Base-by-base conservation (phyloP, 2,888 invertebrate genomes). In the Ramazzottius varieornatus region DNA sequence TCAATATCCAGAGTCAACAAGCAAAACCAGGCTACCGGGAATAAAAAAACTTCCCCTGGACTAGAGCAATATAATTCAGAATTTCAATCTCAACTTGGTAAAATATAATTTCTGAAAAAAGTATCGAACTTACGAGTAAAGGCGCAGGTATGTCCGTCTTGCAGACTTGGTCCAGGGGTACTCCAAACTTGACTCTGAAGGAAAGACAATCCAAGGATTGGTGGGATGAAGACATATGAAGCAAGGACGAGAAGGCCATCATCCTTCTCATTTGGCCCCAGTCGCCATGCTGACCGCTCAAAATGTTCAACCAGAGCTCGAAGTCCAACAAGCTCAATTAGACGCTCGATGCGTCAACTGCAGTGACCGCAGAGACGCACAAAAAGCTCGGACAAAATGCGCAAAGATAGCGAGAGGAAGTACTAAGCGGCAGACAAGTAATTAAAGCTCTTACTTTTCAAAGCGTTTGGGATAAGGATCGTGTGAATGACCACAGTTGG, bases 101-200 rank as follows among this genome's bases (percentile, higher is more conserved):
- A n/a, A n/a, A n/a, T n/a, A n/a, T n/a, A n/a, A n/a, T n/a, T n/a
- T n/a, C n/a, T n/a, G n/a, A n/a, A n/a, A n/a, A n/a, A n/a, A n/a
- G n/a, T n/a, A n/a, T n/a, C n/a, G n/a, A 29, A 54, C 54, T 54
- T 54, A 64, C 64, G 29, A 64, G 32, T 8, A 64, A 24, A 32
- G 64, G 64, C 8, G 64, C 64, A 8, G 64, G 64, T 29, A 64
- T 64, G 29, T 64, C 64, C 4, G 4, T 64, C 29, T 64, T 64
- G 64, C 64, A 64, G 20, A 64, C 64, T 32, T 64, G 32, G 2
- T 64, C 64, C 64, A 64, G 13, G 8, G 20, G 20, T 4, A 32
- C 4, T 8, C 64, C 64, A 32, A 64, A 64, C 33, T 64, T 64
- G 20, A 64, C 64, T 64, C 33, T 64, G 29, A 40, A 40, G 40